phyloP scores from a whole-genome alignment of 2,888 invertebrate species.

The Lingula anatina region DNA sequence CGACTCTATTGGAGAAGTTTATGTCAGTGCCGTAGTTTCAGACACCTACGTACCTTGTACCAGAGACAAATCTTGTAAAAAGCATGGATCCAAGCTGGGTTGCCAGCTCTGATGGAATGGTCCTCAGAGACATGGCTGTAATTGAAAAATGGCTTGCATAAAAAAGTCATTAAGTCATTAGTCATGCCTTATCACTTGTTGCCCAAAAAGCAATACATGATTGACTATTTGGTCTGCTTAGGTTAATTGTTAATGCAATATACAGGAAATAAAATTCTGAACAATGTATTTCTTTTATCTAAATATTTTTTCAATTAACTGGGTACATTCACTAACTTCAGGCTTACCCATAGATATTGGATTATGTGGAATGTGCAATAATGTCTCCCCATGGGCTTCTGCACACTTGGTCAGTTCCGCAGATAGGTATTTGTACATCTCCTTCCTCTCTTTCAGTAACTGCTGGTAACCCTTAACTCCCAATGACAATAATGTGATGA shows the following conservation, averaged over 20 bases:
- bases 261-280: too few relatives aligned
- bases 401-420: constrained; percentile 59
- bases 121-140: constrained; percentile 40
- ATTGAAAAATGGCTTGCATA: too few relatives aligned
- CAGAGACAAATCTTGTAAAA: constrained; percentile 68
- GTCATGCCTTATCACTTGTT: too few relatives aligned
- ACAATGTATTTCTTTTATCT: too few relatives aligned
- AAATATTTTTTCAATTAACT: too few relatives aligned
- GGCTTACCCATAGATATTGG: constrained; percentile 67
- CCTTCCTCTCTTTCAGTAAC: constrained; percentile 60
- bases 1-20: too few relatives aligned
- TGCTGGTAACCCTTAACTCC: constrained; percentile 64
- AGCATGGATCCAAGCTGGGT: constrained; percentile 69
- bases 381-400: constrained; percentile 57
- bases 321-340: too few relatives aligned
- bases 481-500: constrained; percentile 70
- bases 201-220: too few relatives aligned
- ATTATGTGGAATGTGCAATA: constrained; percentile 63
- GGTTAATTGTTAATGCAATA: too few relatives aligned
- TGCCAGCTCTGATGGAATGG: constrained; percentile 27
- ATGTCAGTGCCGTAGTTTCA: too few relatives aligned
- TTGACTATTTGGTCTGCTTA: too few relatives aligned
- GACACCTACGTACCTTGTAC: constrained; percentile 63
- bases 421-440: constrained; percentile 62
- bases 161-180: too few relatives aligned